Base-by-base conservation (phyloP, 2,113 vertebrate genomes). In the Podocnemis expansa region DNA sequence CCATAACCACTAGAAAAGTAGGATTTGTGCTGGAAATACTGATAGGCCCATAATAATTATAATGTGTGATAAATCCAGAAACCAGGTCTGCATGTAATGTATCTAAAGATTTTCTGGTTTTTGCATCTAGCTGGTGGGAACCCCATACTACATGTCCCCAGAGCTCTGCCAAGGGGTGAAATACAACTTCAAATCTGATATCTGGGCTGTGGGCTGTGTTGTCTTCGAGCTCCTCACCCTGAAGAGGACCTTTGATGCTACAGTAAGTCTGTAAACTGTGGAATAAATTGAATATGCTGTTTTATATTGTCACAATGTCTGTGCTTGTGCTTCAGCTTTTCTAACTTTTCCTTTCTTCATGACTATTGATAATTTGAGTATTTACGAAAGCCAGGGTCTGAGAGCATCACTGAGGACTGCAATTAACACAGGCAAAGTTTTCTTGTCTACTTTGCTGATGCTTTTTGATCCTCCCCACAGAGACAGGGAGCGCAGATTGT, bases 101-200 rank as follows among this genome's bases (percentile, higher is more conserved):
- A 93, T 95, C 67, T 97, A 84, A 87, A 87, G 90, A 93, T 96
- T 79, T 76, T 89, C 88, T 95, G 6, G 81, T 91, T 97, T 94
- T 97, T 60, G 96, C 95, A 78, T 81, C 92, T 94, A 99, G 99
- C 99, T 99, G 97, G 99, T 99, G 43, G 99, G 99, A 95, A 99
- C 99, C 43, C 99, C 99, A 0, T 99, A 99, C 97, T 99, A 99
- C 97, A 99, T 99, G 99, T 99, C 99, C 82, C 99, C 99, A 83
- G 99, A 99, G 95, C 98, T 99, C 81, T 99, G 99, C 94, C 99
- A 99, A 95, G 99, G 99, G 89, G 97, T 99, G 49, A 99, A 99
- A 96, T 99, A 99, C 97, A 99, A 99, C 98, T 99, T 99, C 97
- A 99, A 99, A 97, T 99, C 99, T 4, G 99, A 99, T 97, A 99